Percentiles rank a stretch among this genome's conserved stretches.
Evolutionary conservation across 2,797 vertebrate genomes (phyloP).

Genomic region (Channallabes apus): DNA sequence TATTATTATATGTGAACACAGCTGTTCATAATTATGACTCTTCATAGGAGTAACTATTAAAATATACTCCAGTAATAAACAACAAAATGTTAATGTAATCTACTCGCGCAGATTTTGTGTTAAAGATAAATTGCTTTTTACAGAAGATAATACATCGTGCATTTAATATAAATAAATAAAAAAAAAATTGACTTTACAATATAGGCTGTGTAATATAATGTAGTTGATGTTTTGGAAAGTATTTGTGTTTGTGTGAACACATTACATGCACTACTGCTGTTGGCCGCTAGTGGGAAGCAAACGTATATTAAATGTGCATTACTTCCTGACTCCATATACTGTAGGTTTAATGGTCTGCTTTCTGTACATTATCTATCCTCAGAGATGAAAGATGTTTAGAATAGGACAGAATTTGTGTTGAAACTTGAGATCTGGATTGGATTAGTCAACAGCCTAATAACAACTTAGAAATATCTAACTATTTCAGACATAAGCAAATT

Average conservation of each 20-base stretch:
- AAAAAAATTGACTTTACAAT: no score
- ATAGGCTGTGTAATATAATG: not conserved
- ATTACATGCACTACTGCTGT: conserved; percentile 6
- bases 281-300: conserved; percentile 40
- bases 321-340: not conserved
- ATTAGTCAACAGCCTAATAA: not conserved
- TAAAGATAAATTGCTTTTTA: no score
- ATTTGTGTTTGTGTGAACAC: not conserved
- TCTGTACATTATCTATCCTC: not conserved
- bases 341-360: not conserved
- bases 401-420: not conserved
- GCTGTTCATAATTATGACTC: no score
- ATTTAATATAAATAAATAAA: no score
- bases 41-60: no score
- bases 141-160: no score
- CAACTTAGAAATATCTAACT: not conserved
- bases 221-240: not conserved
- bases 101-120: no score
- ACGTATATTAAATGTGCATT: not conserved
- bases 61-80: no score
- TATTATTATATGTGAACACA: no score
- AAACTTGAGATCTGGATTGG: not conserved
- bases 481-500: not conserved
- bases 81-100: no score
- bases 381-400: not conserved